These are phyloP conservation scores for Sebastes matsubarae DNA, from an alignment of 2,797 vertebrate species.

Conservation along the genomic window DNA sequence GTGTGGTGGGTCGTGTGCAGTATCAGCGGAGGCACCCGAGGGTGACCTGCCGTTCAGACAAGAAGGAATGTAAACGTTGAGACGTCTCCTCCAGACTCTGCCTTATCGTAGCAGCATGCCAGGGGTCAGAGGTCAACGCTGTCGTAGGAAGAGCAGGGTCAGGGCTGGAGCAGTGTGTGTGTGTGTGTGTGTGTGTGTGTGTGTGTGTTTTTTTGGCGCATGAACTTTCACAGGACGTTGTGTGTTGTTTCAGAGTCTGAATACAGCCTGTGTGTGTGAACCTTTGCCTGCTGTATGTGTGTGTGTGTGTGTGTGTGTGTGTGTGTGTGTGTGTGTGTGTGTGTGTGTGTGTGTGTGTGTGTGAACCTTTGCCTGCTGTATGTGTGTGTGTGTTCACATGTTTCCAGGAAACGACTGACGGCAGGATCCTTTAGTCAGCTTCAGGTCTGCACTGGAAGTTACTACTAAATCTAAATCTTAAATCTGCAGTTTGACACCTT, in stretches of 20 bases:
- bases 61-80: conserved; percentile 69
- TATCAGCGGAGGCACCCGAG: conserved; percentile 31
- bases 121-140: conserved; percentile 45
- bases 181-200: neutral
- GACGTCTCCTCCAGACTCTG: conserved; percentile 57
- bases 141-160: conserved; percentile 24
- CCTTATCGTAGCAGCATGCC: conserved; percentile 29
- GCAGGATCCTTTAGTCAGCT: neutral
- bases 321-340: neutral
- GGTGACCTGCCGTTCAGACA: conserved; percentile 34
- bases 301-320: neutral
- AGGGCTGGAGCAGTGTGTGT: neutral
- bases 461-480: neutral
- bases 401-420: neutral
- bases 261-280: neutral
- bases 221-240: neutral
- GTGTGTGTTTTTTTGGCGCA: neutral
- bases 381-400: neutral
- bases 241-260: neutral
- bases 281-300: neutral
- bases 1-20: conserved; percentile 40
- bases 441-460: neutral
- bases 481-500: neutral
- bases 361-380: neutral
- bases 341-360: neutral